phyloP scores from a whole-genome alignment of 2,797 vertebrate genomes.

The Threskiornis aethiopicus region DNA sequence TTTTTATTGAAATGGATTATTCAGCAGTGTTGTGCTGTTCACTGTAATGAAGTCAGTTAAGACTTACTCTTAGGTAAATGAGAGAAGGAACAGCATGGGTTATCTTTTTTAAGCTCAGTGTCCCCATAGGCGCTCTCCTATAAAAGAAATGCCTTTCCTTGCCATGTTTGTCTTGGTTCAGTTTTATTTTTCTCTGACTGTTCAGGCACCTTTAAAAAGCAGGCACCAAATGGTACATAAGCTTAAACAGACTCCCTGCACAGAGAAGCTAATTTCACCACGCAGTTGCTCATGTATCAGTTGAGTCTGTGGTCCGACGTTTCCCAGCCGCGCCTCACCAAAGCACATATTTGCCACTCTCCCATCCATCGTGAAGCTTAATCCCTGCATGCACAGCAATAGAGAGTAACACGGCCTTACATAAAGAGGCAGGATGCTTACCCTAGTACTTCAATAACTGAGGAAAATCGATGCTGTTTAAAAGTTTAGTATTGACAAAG shows the following conservation, averaged over 20 bases:
- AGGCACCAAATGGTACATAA: neutral
- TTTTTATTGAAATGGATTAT: neutral
- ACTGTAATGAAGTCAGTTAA: neutral
- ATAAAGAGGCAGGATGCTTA: neutral
- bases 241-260: neutral
- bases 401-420: neutral
- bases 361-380: neutral
- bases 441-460: neutral
- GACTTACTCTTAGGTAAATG: neutral
- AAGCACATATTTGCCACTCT: neutral
- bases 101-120: neutral
- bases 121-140: neutral
- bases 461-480: neutral
- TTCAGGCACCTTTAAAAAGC: neutral
- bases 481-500: neutral
- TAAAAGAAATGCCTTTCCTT: neutral
- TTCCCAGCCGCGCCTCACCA: neutral
- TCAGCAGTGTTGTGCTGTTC: neutral
- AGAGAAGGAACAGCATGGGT: neutral
- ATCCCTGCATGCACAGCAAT: neutral
- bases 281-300: neutral
- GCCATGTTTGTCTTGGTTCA: neutral
- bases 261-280: neutral
- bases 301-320: accelerated
- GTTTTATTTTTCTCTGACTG: neutral